Evolutionary conservation across 2,797 vertebrate species (phyloP).

Genomic region (Cossypha polioptera): DNA sequence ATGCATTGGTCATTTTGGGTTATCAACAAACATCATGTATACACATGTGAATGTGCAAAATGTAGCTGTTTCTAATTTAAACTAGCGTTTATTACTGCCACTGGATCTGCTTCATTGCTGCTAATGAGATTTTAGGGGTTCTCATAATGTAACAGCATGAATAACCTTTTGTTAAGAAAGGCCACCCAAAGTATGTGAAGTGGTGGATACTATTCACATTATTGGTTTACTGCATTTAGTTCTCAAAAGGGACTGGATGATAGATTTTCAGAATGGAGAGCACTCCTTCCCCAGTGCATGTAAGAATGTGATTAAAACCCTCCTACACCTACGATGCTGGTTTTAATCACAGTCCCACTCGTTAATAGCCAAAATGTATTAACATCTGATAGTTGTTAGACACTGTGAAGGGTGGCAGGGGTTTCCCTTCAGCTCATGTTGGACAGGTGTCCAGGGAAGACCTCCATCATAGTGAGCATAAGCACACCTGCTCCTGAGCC

Average conservation of each 20-base stretch:
- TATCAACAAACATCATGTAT: neutral
- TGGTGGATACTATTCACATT: neutral
- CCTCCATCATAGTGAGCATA: neutral
- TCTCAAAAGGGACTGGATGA: conserved; percentile 23
- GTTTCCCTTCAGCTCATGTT: neutral
- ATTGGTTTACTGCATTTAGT: conserved; percentile 8
- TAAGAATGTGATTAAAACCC: neutral
- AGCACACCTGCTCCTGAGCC: neutral
- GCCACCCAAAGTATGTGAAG: conserved; percentile 40
- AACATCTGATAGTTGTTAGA: conserved; percentile 6
- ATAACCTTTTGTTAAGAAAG: conserved; percentile 43
- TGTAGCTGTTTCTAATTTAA: conserved; percentile 58
- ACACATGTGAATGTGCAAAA: neutral
- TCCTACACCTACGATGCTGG: neutral
- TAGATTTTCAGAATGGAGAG: neutral
- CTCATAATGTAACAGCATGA: neutral
- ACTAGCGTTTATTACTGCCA: conserved; percentile 21
- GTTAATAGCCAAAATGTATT: neutral
- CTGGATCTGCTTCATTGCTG: conserved; percentile 47
- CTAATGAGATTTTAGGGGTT: conserved; percentile 47
- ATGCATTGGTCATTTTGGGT: conserved; percentile 17
- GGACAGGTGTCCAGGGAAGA: conserved; percentile 22
- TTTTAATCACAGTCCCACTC: neutral
- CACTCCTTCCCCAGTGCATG: neutral
- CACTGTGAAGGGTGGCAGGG: neutral